Base-by-base conservation (phyloP, 1,140 invertebrate species). In the Chelonus insularis region DNA sequence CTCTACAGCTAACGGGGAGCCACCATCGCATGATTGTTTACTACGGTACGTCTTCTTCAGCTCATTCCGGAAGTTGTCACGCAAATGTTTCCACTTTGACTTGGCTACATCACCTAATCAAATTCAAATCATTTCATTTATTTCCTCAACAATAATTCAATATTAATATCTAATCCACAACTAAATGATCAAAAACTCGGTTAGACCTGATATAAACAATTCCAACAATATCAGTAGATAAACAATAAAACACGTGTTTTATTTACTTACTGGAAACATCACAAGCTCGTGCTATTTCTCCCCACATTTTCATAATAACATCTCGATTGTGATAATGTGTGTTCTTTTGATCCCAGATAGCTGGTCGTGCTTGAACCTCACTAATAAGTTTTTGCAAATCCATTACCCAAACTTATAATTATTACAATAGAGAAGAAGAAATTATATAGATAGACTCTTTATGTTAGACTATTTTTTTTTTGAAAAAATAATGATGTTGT, bases 261-360 rank as follows among this genome's bases (percentile, higher is more conserved):
- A 57, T 43, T 65, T 72, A 74, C 72, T 74, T 56, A 74, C 72
- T 71, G 29, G 71, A 71, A 47, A 74, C 72, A 63, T 72, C 71
- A 63, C 72, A 73, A 34, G 71, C 57, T 59, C 68, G 66, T 39
- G 72, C 72, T 45, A 73, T 73, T 67, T 73, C 72, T 45, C 69
- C 69, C 72, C 72, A 73, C 64, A 72, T 72, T 63, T 67, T 72
- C 23, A 71, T 51, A 63, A 73, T 72, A 51, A 73, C 67, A 32
- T 73, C 72, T 56, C 72, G 69, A 59, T 73, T 73, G 61, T 73
- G 72, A 57, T 73, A 73, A 65, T 73, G 67, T 51, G 69, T 70
- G 34, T 73, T 73, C 63, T 73, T 73, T 61, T 73, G 72, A 64
- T 73, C 72, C 72, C 72, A 73, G 51, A 73, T 72, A 18, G 72